Evolutionary conservation across 2,113 vertebrate species (phyloP).

Genomic region (Psephotus haematonotus): DNA sequence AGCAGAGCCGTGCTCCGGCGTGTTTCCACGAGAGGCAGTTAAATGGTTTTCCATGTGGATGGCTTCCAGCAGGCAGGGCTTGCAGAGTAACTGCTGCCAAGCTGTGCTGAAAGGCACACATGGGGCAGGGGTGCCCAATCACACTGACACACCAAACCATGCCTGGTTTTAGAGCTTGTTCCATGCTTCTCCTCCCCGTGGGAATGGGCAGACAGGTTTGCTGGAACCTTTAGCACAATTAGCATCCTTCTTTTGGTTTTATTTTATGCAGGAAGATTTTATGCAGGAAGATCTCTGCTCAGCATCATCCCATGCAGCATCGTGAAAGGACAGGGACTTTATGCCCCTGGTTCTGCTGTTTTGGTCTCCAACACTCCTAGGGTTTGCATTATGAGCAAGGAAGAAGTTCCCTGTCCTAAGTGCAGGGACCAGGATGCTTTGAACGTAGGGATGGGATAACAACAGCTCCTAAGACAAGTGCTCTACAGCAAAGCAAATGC

Average conservation of each 20-base stretch:
- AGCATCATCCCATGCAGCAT: background rate
- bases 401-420: accelerated
- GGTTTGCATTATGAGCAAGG: accelerated
- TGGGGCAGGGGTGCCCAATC: background rate
- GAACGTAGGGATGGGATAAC: accelerated
- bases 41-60: accelerated
- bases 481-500: background rate
- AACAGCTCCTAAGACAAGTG: accelerated
- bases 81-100: background rate
- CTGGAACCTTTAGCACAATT: background rate
- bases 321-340: background rate
- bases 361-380: accelerated
- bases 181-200: background rate
- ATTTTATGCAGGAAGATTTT: background rate
- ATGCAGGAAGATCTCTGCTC: background rate
- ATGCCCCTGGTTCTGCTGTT: background rate
- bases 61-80: background rate
- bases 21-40: background rate
- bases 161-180: background rate
- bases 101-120: background rate
- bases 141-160: background rate
- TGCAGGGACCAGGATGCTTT: background rate
- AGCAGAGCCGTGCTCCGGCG: background rate
- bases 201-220: background rate
- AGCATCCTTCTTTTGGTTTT: too few relatives aligned